Evolutionary conservation across 2,113 vertebrate genomes (phyloP).

Genomic region (Daubentonia madagascariensis): DNA sequence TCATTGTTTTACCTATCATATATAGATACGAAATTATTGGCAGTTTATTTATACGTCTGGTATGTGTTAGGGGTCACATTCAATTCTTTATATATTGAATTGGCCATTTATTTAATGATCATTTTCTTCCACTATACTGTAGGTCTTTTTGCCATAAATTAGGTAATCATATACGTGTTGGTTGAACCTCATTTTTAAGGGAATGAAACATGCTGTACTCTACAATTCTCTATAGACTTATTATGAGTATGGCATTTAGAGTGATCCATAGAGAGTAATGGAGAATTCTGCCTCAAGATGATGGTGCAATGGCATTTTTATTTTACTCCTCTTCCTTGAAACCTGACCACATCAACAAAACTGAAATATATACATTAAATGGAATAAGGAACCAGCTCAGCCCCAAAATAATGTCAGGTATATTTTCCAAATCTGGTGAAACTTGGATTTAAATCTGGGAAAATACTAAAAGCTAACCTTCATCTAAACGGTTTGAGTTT

Average conservation of each 20-base stretch:
- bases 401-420: not conserved
- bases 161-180: not conserved
- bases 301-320: not conserved
- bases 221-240: not conserved
- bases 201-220: not conserved
- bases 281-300: not conserved
- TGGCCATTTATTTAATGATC: not conserved
- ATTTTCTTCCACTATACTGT: not conserved
- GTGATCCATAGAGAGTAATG: not conserved
- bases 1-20: not conserved
- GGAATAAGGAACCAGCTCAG: not conserved
- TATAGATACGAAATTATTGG: not conserved
- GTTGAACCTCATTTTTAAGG: not conserved
- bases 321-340: not conserved
- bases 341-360: not conserved
- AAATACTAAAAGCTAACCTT: not conserved
- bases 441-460: not conserved
- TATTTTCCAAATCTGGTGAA: not conserved
- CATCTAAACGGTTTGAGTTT: not conserved
- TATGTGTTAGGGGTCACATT: not conserved
- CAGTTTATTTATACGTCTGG: not conserved
- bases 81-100: not conserved
- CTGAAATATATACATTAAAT: not conserved
- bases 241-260: not conserved
- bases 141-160: not conserved